Base-by-base conservation (phyloP, 1,140 invertebrate genomes). In the Diorhabda carinulata region DNA sequence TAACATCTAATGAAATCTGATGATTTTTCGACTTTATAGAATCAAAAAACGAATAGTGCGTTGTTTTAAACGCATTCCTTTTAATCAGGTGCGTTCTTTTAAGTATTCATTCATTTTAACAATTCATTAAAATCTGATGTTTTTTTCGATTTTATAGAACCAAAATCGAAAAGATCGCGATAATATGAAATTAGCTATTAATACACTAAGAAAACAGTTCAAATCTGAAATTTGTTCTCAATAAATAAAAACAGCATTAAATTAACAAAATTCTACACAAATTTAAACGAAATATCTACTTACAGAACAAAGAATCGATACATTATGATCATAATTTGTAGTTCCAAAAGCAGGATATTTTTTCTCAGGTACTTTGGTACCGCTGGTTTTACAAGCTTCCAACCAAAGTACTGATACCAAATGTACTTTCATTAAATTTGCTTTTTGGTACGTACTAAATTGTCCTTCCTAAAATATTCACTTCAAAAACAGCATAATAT, bases 321-420 rank as follows among this genome's bases (percentile, higher is more conserved):
- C 57, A 69, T 78, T 73, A 25, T 67, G 60, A 66, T 77, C 72
- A 61, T 67, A 70, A 43, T 58, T 57, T 44, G 68, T 64, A 41
- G 67, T 68, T 5, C 72, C 75, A 57, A 78, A 68, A 57, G 78
- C 77, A 25, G 77, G 78, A 73, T 75, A 80, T 45, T 73, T 72
- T 61, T 70, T 70, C 71, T 80, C 79, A 10, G 74, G 70, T 60
- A 78, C 78, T 59, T 72, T 71, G 60, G 61, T 61, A 43, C 67
- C 64, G 61, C 67, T 72, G 62, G 70, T 78, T 47, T 74, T 70
- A n/a, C 75, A 68, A 44, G 78, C 78, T 59, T 82, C 80, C 5
- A 82, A 64, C 81, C 81, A 82, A 3, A 82, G 67, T 7, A 80
- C 76, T 3, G 80, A 82, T 4, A 82, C 80, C 6, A 82, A 68